Conservation (phyloP, 2,113 vertebrate species). For the Nothoprocta pentlandii region DNA sequence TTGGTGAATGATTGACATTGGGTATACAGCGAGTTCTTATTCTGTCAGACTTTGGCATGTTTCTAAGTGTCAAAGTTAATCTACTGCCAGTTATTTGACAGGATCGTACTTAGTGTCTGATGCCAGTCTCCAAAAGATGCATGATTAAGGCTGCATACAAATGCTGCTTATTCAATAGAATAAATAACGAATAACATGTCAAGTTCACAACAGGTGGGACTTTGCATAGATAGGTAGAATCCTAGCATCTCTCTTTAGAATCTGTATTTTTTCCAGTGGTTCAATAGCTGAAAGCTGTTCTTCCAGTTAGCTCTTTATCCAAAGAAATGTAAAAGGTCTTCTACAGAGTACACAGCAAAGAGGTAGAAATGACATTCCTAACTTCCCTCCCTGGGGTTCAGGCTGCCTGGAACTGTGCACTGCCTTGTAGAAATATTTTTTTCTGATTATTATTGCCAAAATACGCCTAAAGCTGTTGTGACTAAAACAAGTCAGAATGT, state of each 20-base stretch:
- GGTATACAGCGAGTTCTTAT: slow-evolving; percentile 67
- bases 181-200: slow-evolving; percentile 10
- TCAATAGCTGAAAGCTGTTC: background rate
- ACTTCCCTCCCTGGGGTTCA: background rate
- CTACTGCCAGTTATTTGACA: slow-evolving; percentile 75
- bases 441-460: background rate
- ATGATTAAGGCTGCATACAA: slow-evolving; percentile 71
- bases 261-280: background rate
- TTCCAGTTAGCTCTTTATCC: background rate
- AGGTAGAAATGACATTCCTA: background rate
- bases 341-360: background rate
- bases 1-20: slow-evolving; percentile 68
- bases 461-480: background rate
- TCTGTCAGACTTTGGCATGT: slow-evolving; percentile 72
- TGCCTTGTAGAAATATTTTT: background rate
- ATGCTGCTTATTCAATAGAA: slow-evolving; percentile 62
- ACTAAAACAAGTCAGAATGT: background rate
- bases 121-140: slow-evolving; percentile 63
- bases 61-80: slow-evolving; percentile 76
- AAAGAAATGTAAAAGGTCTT: background rate
- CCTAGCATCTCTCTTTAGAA: background rate
- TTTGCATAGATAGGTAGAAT: background rate
- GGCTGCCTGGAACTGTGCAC: background rate
- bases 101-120: slow-evolving; percentile 50
- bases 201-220: background rate